Percentiles rank a stretch among this genome's conserved stretches.
Evolutionary conservation across 2,797 vertebrate genomes (phyloP).

Genomic region (Parambassis ranga): DNA sequence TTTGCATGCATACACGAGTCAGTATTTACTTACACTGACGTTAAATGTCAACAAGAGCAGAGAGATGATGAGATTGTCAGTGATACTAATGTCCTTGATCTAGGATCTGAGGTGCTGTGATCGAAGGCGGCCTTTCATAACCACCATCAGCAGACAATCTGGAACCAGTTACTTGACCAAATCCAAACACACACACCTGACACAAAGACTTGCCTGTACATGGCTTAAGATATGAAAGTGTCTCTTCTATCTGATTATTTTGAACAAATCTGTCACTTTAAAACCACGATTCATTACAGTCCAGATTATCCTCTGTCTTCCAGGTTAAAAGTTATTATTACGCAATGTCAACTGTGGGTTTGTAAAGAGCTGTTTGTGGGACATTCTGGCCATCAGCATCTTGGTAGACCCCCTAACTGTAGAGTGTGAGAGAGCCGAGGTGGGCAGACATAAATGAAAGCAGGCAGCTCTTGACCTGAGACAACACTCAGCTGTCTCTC

Average conservation of each 20-base stretch:
- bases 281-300: not conserved
- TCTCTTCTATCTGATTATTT: not conserved
- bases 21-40: slow-evolving; percentile 8
- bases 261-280: not conserved
- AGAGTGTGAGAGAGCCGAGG: too few species aligned
- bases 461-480: too few species aligned
- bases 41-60: slow-evolving; percentile 1
- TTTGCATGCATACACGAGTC: not conserved
- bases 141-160: not conserved
- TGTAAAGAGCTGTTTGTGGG: too few species aligned
- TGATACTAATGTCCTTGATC: not conserved
- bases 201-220: not conserved
- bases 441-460: too few species aligned
- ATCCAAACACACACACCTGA: not conserved
- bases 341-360: too few species aligned
- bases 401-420: too few species aligned
- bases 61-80: not conserved
- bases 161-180: not conserved
- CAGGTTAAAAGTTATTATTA: too few species aligned
- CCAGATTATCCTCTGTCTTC: not conserved
- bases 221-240: not conserved
- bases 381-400: too few species aligned
- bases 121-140: not conserved
- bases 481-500: too few species aligned
- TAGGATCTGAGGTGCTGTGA: not conserved